phyloP scores from a whole-genome alignment of 2,888 invertebrate genomes.

The Hemithea aestivaria region DNA sequence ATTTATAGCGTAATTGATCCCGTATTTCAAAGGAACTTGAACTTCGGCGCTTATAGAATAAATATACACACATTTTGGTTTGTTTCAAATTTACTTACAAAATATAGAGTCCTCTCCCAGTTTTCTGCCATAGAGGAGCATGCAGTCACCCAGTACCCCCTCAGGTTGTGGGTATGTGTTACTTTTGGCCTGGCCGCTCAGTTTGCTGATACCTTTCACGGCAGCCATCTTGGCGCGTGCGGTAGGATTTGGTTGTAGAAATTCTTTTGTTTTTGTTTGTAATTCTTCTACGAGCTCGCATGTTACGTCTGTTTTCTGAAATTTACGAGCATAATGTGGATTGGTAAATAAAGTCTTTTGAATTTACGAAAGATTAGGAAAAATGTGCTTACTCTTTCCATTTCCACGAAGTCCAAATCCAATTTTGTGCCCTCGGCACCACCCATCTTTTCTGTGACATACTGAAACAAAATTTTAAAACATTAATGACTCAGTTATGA shows the following conservation, averaged over 20 bases:
- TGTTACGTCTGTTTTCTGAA: constrained; percentile 98
- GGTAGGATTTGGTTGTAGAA: constrained; percentile 98
- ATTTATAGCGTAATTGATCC: no score
- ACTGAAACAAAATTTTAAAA: constrained; percentile 82
- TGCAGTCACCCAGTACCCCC: constrained; percentile 97
- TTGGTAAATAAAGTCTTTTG: constrained; percentile 14
- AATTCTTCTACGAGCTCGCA: constrained; percentile 98
- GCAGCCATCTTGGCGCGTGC: constrained; percentile 97
- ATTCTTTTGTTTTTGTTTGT: constrained; percentile 98
- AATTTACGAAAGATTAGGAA: constrained; percentile 10
- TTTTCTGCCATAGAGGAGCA: constrained; percentile 96
- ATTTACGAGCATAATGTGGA: constrained; percentile 18
- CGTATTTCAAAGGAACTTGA: no score
- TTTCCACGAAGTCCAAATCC: constrained; percentile 98
- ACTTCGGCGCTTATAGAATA: no score
- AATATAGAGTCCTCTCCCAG: constrained; percentile 97
- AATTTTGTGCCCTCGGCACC: constrained; percentile 99
- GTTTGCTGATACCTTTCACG: constrained; percentile 96
- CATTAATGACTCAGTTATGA: no score
- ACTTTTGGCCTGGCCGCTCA: constrained; percentile 97
- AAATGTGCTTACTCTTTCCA: constrained; percentile 93
- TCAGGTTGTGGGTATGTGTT: constrained; percentile 99
- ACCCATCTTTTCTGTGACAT: constrained; percentile 99
- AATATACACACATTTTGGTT: background rate
- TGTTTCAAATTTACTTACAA: constrained; percentile 75